Evolutionary conservation across 2,888 invertebrate species (phyloP).

Genomic region (Apomyelois bistriatella): DNA sequence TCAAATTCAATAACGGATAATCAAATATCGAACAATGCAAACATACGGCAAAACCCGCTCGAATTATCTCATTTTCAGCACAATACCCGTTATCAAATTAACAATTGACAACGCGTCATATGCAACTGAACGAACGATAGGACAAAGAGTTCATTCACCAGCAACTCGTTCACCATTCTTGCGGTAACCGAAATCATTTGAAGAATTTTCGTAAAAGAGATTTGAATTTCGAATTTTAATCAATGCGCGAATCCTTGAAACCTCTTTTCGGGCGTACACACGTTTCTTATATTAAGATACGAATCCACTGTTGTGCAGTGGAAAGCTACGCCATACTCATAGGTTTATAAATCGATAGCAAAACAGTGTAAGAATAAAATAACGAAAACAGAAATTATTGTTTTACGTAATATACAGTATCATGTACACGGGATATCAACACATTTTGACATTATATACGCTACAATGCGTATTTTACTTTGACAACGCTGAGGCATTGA

Average conservation of each 20-base stretch:
- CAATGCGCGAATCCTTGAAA: conserved; percentile 43
- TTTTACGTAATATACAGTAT: too few species aligned
- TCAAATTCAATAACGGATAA: conserved; percentile 27
- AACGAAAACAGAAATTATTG: too few species aligned
- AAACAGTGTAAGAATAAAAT: too few species aligned
- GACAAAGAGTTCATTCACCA: conserved; percentile 22
- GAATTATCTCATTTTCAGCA: conserved; percentile 47
- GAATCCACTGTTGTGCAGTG: background rate
- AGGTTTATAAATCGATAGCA: too few species aligned
- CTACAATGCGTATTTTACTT: too few species aligned
- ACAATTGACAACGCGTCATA: conserved; percentile 42
- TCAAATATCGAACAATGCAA: conserved; percentile 32
- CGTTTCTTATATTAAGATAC: conserved; percentile 22
- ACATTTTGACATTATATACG: too few species aligned
- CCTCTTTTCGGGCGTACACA: conserved; percentile 38
- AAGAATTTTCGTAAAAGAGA: conserved; percentile 36
- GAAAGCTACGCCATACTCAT: background rate
- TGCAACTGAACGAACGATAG: conserved; percentile 26
- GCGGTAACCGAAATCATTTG: conserved; percentile 26
- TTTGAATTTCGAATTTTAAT: conserved; percentile 58
- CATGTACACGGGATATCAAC: too few species aligned
- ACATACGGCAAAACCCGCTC: conserved; percentile 29
- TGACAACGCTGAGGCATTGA: too few species aligned
- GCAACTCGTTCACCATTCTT: conserved; percentile 15
- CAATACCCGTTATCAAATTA: conserved; percentile 45